These are phyloP conservation scores for Danaus melanippus DNA, from an alignment of 1,140 invertebrate species.

Conservation along the genomic window DNA sequence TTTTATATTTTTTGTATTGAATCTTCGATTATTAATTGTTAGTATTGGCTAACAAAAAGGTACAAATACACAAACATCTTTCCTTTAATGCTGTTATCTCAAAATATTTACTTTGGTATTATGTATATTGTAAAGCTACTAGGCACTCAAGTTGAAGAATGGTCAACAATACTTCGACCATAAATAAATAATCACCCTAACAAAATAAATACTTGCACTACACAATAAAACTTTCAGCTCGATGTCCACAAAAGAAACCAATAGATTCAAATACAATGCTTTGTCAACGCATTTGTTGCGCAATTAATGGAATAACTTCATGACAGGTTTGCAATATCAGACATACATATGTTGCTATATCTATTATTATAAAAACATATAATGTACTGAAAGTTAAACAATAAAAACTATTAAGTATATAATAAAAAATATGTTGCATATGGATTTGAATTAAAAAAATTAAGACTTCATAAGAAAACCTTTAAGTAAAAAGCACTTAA, in stretches of 20 bases:
- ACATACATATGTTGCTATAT: not conserved
- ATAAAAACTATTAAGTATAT: no score
- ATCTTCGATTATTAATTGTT: no score
- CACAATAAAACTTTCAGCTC: constrained; percentile 18
- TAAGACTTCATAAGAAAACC: no score
- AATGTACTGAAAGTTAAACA: no score
- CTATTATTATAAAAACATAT: no score
- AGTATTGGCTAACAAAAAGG: no score
- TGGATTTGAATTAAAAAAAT: no score
- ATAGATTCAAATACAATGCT: constrained; percentile 57
- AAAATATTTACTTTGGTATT: no score
- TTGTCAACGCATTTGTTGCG: constrained; percentile 60
- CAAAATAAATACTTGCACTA: constrained; percentile 34
- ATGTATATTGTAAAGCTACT: constrained; percentile 5
- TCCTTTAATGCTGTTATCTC: no score
- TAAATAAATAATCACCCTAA: constrained; percentile 37
- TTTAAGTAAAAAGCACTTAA: not conserved
- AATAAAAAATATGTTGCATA: no score
- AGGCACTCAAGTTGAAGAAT: constrained; percentile 11
- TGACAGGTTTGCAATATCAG: constrained; percentile 6
- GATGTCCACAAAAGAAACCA: constrained; percentile 44
- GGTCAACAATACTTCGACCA: constrained; percentile 27
- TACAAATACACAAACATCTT: constrained; percentile 2
- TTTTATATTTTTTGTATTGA: no score
- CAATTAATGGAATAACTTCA: constrained; percentile 44